A percentile compares a stretch with the other conserved stretches of the same genome.
These are phyloP conservation scores for Calcarius lapponicus DNA, from an alignment of 2,797 vertebrate genomes.

Conservation along the genomic window DNA sequence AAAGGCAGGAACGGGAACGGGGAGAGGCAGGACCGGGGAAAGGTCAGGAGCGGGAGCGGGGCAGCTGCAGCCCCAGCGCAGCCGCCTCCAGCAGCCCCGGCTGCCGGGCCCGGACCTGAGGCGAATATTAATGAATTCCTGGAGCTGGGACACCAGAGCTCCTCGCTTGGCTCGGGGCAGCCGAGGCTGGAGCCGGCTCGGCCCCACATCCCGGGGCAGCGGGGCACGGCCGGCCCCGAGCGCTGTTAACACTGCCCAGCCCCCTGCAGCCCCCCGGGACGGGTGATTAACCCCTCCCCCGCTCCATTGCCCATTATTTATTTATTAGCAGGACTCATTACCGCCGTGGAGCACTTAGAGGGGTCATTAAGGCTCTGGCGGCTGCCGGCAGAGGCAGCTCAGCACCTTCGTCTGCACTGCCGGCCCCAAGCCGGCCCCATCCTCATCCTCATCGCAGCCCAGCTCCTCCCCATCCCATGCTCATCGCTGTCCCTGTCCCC, in stretches of 20 bases:
- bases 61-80: background rate
- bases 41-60: too few species aligned
- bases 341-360: slow-evolving; percentile 54
- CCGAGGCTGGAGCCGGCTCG: background rate
- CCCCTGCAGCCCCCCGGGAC: background rate
- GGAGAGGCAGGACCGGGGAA: too few species aligned
- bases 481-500: background rate
- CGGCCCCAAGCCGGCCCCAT: background rate
- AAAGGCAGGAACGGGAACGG: too few species aligned
- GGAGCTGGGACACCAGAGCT: background rate
- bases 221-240: background rate
- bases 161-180: background rate
- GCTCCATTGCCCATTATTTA: slow-evolving; percentile 73
- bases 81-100: background rate
- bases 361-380: slow-evolving; percentile 45
- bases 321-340: slow-evolving; percentile 74
- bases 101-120: background rate
- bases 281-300: background rate
- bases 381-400: slow-evolving; percentile 44
- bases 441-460: background rate
- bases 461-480: background rate
- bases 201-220: background rate
- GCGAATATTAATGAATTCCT: slow-evolving; percentile 15
- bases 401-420: background rate
- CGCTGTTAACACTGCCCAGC: background rate